These are phyloP conservation scores for Drosophila barbarae DNA, from an alignment of 2,888 invertebrate genomes.

Conservation along the genomic window DNA sequence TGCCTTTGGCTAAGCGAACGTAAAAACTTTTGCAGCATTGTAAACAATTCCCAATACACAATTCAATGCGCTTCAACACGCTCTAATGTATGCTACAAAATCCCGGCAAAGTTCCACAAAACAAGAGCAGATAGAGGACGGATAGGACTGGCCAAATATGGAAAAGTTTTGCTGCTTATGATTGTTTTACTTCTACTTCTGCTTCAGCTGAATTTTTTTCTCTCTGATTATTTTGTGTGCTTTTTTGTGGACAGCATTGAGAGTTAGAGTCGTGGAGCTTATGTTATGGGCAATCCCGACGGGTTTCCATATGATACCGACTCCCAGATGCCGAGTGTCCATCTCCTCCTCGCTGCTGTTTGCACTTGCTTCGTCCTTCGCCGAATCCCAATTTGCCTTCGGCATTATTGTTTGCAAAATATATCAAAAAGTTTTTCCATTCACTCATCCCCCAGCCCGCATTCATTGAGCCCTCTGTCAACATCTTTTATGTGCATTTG, in stretches of 20 bases:
- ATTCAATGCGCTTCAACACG: conserved; percentile 73
- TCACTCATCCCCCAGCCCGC: conserved; percentile 33
- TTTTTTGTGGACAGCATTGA: conserved; percentile 47
- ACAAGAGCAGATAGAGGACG: conserved; percentile 28
- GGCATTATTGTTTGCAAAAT: conserved; percentile 71
- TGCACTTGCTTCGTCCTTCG: conserved; percentile 56
- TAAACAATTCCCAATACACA: conserved; percentile 74
- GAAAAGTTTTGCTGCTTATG: conserved; percentile 62
- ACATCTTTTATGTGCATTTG: conserved; percentile 50
- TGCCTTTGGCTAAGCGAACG: conserved; percentile 71
- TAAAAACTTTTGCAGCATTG: conserved; percentile 71
- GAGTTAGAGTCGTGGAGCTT: conserved; percentile 42
- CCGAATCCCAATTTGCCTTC: conserved; percentile 64
- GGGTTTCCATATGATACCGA: conserved; percentile 38
- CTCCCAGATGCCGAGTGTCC: conserved; percentile 18
- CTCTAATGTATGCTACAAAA: conserved; percentile 66
- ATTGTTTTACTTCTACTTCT: conserved; percentile 65
- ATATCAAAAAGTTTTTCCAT: conserved; percentile 67
- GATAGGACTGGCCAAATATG: conserved; percentile 37
- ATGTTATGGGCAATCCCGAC: conserved; percentile 31
- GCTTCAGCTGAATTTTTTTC: conserved; percentile 3
- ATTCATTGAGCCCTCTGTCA: conserved; percentile 18
- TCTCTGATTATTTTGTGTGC: conserved; percentile 27
- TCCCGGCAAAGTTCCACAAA: conserved; percentile 56
- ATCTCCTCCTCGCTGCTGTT: conserved; percentile 37